phyloP scores from a whole-genome alignment of 2,888 invertebrate genomes.

The Drosophila percnosoma region DNA sequence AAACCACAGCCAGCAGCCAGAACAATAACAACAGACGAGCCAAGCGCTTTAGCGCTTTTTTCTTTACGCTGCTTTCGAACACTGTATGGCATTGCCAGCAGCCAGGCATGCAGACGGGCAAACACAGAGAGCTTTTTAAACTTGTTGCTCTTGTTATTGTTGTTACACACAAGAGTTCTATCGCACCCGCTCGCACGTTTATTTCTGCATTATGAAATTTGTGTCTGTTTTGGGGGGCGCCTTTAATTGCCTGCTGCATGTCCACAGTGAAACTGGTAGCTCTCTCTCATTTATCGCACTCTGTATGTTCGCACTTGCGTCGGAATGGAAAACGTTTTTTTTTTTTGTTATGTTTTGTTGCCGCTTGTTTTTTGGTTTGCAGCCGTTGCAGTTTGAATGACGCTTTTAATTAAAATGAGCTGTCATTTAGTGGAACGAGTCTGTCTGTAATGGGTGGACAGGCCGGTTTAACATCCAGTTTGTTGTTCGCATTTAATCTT shows the following conservation, averaged over 20 bases:
- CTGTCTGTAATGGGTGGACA: slow-evolving; percentile 17
- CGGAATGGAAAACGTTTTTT: not conserved
- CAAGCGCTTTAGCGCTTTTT: slow-evolving; percentile 29
- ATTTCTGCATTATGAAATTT: slow-evolving; percentile 39
- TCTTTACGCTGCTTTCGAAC: slow-evolving; percentile 36
- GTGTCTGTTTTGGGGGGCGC: slow-evolving; percentile 25
- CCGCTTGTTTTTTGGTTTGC: slow-evolving; percentile 1
- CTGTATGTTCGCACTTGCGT: slow-evolving; percentile 18
- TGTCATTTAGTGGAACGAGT: slow-evolving; percentile 57
- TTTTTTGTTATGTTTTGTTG: slow-evolving; percentile 1
- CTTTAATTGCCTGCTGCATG: slow-evolving; percentile 22
- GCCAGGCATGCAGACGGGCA: not conserved
- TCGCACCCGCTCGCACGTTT: slow-evolving; percentile 16
- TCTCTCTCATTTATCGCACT: slow-evolving; percentile 9
- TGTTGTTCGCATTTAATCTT: slow-evolving; percentile 58
- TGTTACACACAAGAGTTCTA: slow-evolving; percentile 20
- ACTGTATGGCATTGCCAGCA: slow-evolving; percentile 51
- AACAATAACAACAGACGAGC: slow-evolving; percentile 22
- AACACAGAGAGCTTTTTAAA: slow-evolving; percentile 45
- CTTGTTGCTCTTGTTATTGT: slow-evolving; percentile 70
- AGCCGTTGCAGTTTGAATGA: slow-evolving; percentile 63
- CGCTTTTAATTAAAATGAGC: slow-evolving; percentile 64
- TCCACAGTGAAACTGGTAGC: not conserved
- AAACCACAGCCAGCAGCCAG: slow-evolving; percentile 16
- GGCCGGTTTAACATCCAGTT: slow-evolving; percentile 47